Base-by-base conservation (phyloP, 2,113 vertebrate genomes). In the Pluvianellus socialis region DNA sequence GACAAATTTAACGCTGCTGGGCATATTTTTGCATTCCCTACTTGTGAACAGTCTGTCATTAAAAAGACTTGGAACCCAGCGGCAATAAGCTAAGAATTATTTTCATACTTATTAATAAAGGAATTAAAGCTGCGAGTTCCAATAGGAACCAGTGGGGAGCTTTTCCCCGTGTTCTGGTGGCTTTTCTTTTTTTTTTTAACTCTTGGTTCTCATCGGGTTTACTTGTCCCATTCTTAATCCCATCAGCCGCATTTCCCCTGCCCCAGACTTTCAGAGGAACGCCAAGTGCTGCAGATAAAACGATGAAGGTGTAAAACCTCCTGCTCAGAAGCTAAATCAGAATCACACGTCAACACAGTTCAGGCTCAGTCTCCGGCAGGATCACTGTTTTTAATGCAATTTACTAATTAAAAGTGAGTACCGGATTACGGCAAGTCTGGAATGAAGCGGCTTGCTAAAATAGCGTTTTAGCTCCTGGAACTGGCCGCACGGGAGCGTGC, bases 331-430 rank as follows among this genome's bases (percentile, higher is more conserved):
- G 80, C 94, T 96, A 95, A 97, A 95, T 92, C 92, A 81, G 94
- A 94, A 87, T 94, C 81, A 56, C 73, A 72, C 35, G 92, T 94
- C 94, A 94, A 23, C 83, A 72, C 33, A 72, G 73, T 84, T 95
- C 84, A 89, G 66, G 76, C 61, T 94, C 90, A 49, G 72, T 21
- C 91, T 65, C 66, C 11, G 79, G 90, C 12, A 55, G 92, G 96
- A 94, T 95, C 96, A 88, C 14, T 91, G 95, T 12, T 94, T 97
- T 95, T 97, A 97, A 97, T 97, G 84, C 96, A 86, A 96, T 97
- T 97, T 95, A 96, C 94, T 96, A 92, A 97, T 97, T 95, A 97
- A 91, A 95, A 94, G 89, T 1, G 44, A 91, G 56, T 65, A 79
- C 33, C 91, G 72, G 96, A 94, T 96, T 96, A 94, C 17, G 5